These are phyloP conservation scores for Liparis tanakae DNA, from an alignment of 2,797 vertebrate genomes.

Conservation along the genomic window DNA sequence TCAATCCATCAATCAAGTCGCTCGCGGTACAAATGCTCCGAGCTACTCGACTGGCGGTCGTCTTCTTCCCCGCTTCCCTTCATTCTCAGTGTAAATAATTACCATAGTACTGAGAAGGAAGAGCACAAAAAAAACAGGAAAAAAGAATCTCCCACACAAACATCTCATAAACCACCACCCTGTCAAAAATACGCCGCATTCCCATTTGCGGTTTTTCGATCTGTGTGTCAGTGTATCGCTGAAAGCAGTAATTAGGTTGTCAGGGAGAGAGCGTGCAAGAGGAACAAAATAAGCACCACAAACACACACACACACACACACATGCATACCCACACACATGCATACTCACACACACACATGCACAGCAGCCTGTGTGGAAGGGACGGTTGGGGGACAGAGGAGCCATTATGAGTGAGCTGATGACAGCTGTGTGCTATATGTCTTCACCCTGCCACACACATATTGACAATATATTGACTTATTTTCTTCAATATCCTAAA, in stretches of 20 bases:
- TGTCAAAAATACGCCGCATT: constrained; percentile 71
- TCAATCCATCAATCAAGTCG: constrained; percentile 20
- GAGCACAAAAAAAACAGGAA: constrained; percentile 41
- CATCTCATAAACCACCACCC: constrained; percentile 70
- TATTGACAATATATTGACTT: constrained; percentile 34
- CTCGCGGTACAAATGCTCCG: constrained; percentile 2
- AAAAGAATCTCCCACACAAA: constrained; percentile 56
- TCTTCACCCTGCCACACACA: constrained; percentile 36
- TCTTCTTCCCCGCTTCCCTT: constrained; percentile 13
- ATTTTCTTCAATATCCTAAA: constrained; percentile 22
- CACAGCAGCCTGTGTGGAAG: constrained; percentile 22
- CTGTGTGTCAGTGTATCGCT: constrained; percentile 69
- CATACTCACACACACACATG: constrained; percentile 18
- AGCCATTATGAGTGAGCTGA: constrained; percentile 60
- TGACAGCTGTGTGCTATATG: constrained; percentile 44
- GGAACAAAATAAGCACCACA: constrained; percentile 64
- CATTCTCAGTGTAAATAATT: constrained; percentile 56
- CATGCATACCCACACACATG: constrained; percentile 3
- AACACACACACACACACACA: constrained; percentile 21
- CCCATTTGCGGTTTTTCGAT: constrained; percentile 67
- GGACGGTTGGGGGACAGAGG: constrained; percentile 60
- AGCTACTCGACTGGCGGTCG: constrained; percentile 14
- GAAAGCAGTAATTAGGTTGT: constrained; percentile 79
- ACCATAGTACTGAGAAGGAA: constrained; percentile 31
- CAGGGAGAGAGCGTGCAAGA: constrained; percentile 65